Evolutionary conservation across 92 coral and sea anemone genomes (phyloP).

Genomic region (Siderastrea radians): DNA sequence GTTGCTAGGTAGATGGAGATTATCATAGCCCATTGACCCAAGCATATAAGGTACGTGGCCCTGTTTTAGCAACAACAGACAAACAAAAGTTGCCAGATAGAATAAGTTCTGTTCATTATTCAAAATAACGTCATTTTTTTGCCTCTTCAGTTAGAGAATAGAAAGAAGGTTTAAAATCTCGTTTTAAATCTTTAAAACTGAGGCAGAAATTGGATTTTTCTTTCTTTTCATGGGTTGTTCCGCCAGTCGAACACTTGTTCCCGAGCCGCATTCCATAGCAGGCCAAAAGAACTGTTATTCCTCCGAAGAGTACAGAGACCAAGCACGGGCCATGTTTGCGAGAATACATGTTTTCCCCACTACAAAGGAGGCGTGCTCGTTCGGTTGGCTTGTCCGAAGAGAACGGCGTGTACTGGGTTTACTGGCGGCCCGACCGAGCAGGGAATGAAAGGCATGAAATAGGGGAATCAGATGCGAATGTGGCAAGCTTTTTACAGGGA

Average conservation of each 20-base stretch:
- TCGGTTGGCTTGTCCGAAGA: slow-evolving; percentile 6
- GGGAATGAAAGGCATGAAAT: not conserved
- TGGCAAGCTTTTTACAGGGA: too few relatives aligned
- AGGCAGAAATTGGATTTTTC: not conserved
- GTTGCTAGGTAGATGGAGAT: not conserved
- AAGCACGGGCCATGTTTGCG: not conserved
- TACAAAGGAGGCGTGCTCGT: slow-evolving; percentile 6
- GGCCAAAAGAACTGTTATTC: not conserved
- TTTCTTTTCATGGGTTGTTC: not conserved
- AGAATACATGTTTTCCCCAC: not conserved
- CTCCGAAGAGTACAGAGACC: not conserved
- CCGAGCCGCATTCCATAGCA: not conserved
- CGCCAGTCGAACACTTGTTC: not conserved
- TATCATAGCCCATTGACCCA: too few relatives aligned
- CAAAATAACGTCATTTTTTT: too few relatives aligned
- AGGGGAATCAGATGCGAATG: not conserved
- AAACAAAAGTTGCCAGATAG: too few relatives aligned
- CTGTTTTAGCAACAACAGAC: too few relatives aligned
- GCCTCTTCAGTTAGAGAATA: too few relatives aligned
- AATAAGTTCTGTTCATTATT: too few relatives aligned
- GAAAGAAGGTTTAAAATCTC: too few relatives aligned
- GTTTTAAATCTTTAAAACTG: too few relatives aligned
- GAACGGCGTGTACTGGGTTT: not conserved
- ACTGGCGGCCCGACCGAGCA: slow-evolving; percentile 11
- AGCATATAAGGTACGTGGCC: too few relatives aligned